These are phyloP conservation scores for Nerophis lumbriciformis DNA, from an alignment of 2,113 vertebrate species.

Conservation along the genomic window DNA sequence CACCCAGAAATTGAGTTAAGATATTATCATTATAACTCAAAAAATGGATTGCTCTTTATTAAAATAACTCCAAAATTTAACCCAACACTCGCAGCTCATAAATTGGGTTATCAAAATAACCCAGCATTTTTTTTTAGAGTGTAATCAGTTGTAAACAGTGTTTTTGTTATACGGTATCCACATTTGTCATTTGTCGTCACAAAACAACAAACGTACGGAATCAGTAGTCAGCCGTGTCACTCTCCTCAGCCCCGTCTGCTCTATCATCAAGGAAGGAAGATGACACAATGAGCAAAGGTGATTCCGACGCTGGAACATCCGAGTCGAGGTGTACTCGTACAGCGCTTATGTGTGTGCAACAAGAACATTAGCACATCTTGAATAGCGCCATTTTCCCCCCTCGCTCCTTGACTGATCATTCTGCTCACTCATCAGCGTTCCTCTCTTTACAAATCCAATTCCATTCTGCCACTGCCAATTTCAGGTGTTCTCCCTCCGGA, in stretches of 20 bases:
- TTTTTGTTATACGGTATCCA: too few relatives aligned
- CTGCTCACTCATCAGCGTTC: conserved; percentile 30
- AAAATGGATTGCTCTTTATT: too few relatives aligned
- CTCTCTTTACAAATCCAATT: conserved; percentile 53
- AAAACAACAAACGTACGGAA: conserved; percentile 26
- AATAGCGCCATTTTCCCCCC: background rate
- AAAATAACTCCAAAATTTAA: too few relatives aligned
- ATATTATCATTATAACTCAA: too few relatives aligned
- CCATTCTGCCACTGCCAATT: conserved; percentile 56
- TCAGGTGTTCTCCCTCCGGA: conserved; percentile 46
- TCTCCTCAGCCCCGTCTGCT: conserved; percentile 25
- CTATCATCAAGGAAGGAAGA: conserved; percentile 28
- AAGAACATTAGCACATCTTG: conserved; percentile 1
- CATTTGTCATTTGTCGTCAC: background rate
- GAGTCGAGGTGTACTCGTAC: background rate
- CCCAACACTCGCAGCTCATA: too few relatives aligned
- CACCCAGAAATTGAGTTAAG: too few relatives aligned
- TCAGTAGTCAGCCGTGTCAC: conserved; percentile 21
- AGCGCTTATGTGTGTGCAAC: background rate
- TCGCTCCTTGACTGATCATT: conserved; percentile 26
- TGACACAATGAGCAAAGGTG: conserved; percentile 4
- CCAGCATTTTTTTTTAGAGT: too few relatives aligned
- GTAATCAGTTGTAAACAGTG: too few relatives aligned
- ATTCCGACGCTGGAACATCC: background rate
- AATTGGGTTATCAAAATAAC: too few relatives aligned